Evolutionary conservation across 1,140 invertebrate genomes (phyloP), one percentile per base, ranked within the genome.

Genomic region (Pantala flavescens): DNA sequence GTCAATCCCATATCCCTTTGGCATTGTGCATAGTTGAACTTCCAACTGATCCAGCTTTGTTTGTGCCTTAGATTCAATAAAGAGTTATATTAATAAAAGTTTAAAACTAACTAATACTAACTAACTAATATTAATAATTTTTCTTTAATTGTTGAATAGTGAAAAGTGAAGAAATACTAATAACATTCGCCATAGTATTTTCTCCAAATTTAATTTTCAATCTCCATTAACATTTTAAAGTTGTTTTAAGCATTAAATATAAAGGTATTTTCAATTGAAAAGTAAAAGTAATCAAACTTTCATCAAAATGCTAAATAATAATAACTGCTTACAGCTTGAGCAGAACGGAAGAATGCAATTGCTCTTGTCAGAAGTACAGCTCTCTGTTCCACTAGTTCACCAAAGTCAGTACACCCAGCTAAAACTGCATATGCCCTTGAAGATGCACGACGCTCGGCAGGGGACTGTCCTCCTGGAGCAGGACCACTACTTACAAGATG

Each of bases 41-140:
- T 94, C 91, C 12, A 93, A 82, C 80, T 93, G 90, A 81, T 92
- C 90, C 74, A 93, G 80, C 81, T 92, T 91, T 73, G 86, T 90
- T 70, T 91, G 82, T 72, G 90, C 91, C 88, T 92, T 78, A 5
- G 81, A 79, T 78, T 73, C 76, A 71, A 73, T 72, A 76, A 77
- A 73, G 9, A 75, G 55, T 63, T 55, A 71, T 55, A 71, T 74
- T 10, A 76, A 43, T 42, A 73, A 76, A 36, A 75, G 74, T 71
- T 72, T 71, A 63, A 76, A 72, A 75, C 24, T 70, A 74, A 16
- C 71, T 28, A 70, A 23, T 71, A 23, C 24, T 42, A 19, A n/a
- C 36, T 42, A 24, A 10, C 11, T 24, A 43, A n/a, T n/a, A n/a
- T n/a, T n/a, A n/a, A n/a, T n/a, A n/a, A n/a, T n/a, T n/a, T n/a